Percentiles rank a stretch among this genome's conserved stretches.
Conservation (phyloP, 2,113 vertebrate species). For the Pseudorectes ferrugineus region DNA sequence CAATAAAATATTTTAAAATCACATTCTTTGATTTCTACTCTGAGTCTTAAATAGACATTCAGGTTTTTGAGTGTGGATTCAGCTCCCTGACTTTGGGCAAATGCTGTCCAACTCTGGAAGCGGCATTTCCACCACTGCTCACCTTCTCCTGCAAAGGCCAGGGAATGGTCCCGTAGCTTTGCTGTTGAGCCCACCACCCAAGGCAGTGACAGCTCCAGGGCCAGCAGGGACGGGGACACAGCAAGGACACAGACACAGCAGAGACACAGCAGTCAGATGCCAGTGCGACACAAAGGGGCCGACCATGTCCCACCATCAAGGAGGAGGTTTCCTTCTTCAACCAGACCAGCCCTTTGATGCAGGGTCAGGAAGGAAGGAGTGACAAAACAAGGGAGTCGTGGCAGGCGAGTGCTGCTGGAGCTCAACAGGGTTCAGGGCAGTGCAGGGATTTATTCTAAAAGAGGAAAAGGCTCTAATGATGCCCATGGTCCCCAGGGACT, state of each 20-base stretch:
- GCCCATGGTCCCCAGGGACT: not conserved
- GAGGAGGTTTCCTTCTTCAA: not conserved
- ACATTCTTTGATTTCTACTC: not conserved
- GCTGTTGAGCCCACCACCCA: not conserved
- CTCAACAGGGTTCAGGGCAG: not conserved
- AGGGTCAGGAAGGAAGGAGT: not conserved
- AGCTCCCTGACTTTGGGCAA: not conserved
- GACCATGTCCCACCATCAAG: fast-evolving
- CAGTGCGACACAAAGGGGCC: not conserved
- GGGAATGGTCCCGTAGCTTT: fast-evolving
- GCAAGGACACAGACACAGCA: not conserved
- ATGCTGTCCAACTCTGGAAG: not conserved
- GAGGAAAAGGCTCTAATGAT: not conserved
- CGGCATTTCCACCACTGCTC: not conserved
- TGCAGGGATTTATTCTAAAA: fast-evolving
- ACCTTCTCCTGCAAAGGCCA: not conserved
- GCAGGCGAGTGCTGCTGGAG: not conserved
- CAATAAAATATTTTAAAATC: not conserved
- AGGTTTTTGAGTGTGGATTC: not conserved
- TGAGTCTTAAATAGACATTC: not conserved
- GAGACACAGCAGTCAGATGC: not conserved
- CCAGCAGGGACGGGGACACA: not conserved
- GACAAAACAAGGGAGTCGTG: not conserved
- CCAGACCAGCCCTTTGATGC: not conserved
- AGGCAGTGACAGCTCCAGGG: not conserved